Percentiles rank a stretch among this genome's conserved stretches.
Evolutionary conservation across 2,888 invertebrate species (phyloP).

Genomic region (Neuroscelio doddi): DNA sequence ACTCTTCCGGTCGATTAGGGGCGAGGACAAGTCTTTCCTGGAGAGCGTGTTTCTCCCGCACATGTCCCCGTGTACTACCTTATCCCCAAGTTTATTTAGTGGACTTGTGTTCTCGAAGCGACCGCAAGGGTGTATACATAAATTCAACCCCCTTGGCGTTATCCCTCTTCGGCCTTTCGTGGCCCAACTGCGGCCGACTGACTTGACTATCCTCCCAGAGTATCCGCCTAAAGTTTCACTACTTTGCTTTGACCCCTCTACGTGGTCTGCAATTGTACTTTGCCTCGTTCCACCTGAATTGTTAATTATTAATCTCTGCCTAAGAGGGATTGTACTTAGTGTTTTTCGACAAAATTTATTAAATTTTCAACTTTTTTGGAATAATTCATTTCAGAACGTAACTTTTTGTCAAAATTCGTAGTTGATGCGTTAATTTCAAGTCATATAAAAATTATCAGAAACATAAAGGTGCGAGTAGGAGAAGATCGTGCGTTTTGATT

Average conservation of each 20-base stretch:
- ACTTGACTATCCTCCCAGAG: slow-evolving; percentile 25
- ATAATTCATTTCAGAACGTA: too few species aligned
- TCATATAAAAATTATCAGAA: too few species aligned
- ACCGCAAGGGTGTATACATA: slow-evolving; percentile 55
- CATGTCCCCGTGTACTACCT: slow-evolving; percentile 44
- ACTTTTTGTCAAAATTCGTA: too few species aligned
- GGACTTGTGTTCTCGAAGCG: slow-evolving; percentile 58
- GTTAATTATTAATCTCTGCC: too few species aligned
- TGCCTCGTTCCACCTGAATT: too few species aligned
- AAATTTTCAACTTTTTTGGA: too few species aligned
- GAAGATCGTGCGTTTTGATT: too few species aligned
- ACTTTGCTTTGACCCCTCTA: slow-evolving; percentile 26
- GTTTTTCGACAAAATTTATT: too few species aligned
- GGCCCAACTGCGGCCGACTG: slow-evolving; percentile 41
- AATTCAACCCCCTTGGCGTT: slow-evolving; percentile 50
- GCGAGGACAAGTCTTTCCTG: slow-evolving; percentile 56
- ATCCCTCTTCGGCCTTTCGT: slow-evolving; percentile 16
- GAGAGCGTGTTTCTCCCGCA: slow-evolving; percentile 21
- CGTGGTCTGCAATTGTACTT: too few species aligned
- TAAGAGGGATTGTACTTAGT: too few species aligned
- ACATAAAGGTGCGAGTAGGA: too few species aligned
- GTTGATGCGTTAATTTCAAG: too few species aligned
- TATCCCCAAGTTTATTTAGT: slow-evolving; percentile 65
- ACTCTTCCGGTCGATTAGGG: slow-evolving; percentile 63
- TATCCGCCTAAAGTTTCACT: slow-evolving; percentile 7